Base-by-base conservation (phyloP, 2,113 vertebrate species). In the Plecotus auritus region DNA sequence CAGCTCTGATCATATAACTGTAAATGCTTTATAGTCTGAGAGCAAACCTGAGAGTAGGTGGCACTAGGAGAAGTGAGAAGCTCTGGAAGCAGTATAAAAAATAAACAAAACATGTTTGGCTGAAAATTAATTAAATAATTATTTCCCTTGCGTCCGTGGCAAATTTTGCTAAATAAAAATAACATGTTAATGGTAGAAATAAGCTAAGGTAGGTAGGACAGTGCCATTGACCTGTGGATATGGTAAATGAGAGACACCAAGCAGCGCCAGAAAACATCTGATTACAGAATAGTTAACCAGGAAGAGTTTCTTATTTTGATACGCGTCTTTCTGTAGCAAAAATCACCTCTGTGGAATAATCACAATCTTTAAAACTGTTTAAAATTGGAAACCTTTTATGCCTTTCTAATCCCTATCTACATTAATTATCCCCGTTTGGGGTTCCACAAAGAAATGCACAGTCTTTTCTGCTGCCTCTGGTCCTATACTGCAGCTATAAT, bases 121-220 rank as follows among this genome's bases (percentile, higher is more conserved):
- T 80, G 69, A 94, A 93, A 49, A 91, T 97, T 97, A 97, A 95
- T 85, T 93, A 97, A 97, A 97, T 96, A 49, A 97, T 76, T 76
- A 6, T 35, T 93, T 70, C 70, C 18, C 91, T 96, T 91, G 35
- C 6, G 14, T 69, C 64, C 22, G 77, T 93, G 70, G 59, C 66
- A 91, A 97, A 97, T 92, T 93, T 93, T 84, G 42, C 49, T 32
- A 28, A 49, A 72, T 12, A 61, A 28, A 72, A 28, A 88, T 90
- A 96, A 51, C 28, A 87, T 85, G 47, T 51, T 73, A 8, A 32
- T 37, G 10, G 13, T 73, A 0, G 73, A 96, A 85, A 45, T 56
- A n/a, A 93, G 2, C 23, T 28, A 92, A 91, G 80, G 17, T 47
- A 85, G 54, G 22, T 90, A 12, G 69, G 69, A 37, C 3, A 0